Evolutionary conservation across 2,888 invertebrate species (phyloP).

Genomic region (Molanna angustata): DNA sequence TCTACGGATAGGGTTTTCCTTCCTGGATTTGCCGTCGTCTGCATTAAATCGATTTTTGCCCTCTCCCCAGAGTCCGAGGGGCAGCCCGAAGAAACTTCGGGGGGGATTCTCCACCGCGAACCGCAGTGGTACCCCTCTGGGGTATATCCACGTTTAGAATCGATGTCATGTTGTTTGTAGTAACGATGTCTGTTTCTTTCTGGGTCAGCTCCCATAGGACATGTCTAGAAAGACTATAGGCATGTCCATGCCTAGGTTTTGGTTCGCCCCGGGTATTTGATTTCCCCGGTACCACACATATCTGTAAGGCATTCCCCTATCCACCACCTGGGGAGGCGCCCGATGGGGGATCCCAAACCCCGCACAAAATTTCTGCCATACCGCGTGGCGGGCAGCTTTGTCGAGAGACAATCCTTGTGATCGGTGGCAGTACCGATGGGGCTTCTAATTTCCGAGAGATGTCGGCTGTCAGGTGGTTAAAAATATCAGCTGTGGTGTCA

Average conservation of each 20-base stretch:
- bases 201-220: slow-evolving; percentile 1
- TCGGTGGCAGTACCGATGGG: too few species aligned
- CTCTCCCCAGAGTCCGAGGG: slow-evolving; percentile 6
- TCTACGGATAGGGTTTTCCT: too few species aligned
- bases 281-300: slow-evolving; percentile 2
- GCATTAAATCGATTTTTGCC: neutral
- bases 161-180: neutral
- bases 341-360: slow-evolving; percentile 5
- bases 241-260: slow-evolving; percentile 2
- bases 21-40: too few species aligned
- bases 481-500: too few species aligned
- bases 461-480: too few species aligned
- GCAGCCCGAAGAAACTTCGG: neutral
- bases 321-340: slow-evolving; percentile 5
- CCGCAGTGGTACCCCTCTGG: slow-evolving; percentile 1
- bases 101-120: neutral
- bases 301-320: slow-evolving; percentile 2
- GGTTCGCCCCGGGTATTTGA: slow-evolving; percentile 3
- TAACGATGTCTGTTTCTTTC: neutral
- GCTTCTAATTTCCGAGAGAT: too few species aligned
- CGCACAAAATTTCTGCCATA: too few species aligned
- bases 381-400: too few species aligned
- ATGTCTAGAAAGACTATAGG: neutral
- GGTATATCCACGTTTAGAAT: neutral
- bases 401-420: too few species aligned